These are phyloP conservation scores for Helostoma temminkii DNA, from an alignment of 2,797 vertebrate genomes.

Conservation along the genomic window DNA sequence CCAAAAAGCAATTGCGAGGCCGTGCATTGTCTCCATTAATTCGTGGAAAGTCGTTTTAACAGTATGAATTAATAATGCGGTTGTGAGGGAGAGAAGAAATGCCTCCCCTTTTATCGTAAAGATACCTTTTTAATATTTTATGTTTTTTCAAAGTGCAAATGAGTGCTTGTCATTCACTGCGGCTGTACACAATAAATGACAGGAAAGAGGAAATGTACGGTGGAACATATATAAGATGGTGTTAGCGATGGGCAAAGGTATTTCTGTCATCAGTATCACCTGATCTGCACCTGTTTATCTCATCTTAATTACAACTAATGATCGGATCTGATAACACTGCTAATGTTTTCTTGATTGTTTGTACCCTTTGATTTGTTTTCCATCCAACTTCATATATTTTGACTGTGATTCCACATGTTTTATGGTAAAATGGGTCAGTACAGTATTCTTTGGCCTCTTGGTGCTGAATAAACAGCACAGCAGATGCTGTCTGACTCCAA, in stretches of 20 bases:
- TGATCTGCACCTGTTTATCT: not conserved
- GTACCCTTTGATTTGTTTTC: not conserved
- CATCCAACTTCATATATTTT: not conserved
- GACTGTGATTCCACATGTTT: not conserved
- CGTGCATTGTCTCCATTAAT: conserved; percentile 86
- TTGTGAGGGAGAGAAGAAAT: conserved; percentile 82
- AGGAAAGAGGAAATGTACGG: conserved; percentile 64
- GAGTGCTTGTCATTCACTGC: conserved; percentile 74
- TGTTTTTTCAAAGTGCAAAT: conserved; percentile 84
- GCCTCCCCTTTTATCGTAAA: conserved; percentile 88
- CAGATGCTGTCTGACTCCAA: conserved; percentile 47
- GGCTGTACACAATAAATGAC: conserved; percentile 56
- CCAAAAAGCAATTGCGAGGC: conserved; percentile 80
- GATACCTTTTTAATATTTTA: conserved; percentile 89
- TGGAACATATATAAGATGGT: conserved; percentile 28
- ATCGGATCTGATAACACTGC: not conserved
- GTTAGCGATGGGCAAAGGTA: not conserved
- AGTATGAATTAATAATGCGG: conserved; percentile 90
- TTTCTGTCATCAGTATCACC: conserved; percentile 29
- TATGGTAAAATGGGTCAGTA: not conserved
- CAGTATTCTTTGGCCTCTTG: not conserved
- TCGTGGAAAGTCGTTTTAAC: conserved; percentile 90
- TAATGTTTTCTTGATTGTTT: not conserved
- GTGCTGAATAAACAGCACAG: conserved; percentile 34
- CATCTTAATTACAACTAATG: conserved; percentile 16